Evolutionary conservation across 2,113 vertebrate species (phyloP).

Genomic region (Clarias batrachus): DNA sequence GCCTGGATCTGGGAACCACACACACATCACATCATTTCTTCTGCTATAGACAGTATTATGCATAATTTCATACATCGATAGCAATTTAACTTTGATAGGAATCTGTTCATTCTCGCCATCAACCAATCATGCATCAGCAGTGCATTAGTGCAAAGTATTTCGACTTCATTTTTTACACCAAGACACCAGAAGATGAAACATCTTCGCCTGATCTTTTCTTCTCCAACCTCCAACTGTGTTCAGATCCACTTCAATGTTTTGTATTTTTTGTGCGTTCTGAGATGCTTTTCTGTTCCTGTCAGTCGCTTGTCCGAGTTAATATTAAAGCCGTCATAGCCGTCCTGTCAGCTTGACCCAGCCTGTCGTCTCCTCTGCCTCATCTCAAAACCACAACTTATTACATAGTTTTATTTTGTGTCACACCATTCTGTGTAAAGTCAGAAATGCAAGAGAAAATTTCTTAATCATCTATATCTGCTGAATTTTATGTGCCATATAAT

Average conservation of each 20-base stretch:
- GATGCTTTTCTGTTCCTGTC: neutral
- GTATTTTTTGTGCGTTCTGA: neutral
- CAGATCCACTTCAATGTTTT: neutral
- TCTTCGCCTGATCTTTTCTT: too few relatives aligned
- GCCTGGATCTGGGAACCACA: conserved; percentile 80
- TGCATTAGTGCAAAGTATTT: neutral
- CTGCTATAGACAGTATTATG: neutral
- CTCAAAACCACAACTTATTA: neutral
- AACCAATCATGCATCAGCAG: neutral
- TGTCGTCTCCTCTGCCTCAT: too few relatives aligned
- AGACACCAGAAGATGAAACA: neutral
- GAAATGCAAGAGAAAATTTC: neutral
- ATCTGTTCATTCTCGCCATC: neutral
- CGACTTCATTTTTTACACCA: neutral
- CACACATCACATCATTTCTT: too few relatives aligned
- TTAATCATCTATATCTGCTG: neutral
- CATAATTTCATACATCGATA: neutral
- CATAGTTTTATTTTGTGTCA: neutral
- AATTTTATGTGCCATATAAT: neutral
- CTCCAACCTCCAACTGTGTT: neutral
- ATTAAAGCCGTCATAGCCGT: neutral
- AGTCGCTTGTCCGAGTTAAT: neutral
- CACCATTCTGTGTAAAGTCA: neutral
- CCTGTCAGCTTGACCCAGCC: neutral
- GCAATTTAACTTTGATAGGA: neutral